These are phyloP conservation scores for Dromiciops gliroides DNA, from an alignment of 2,113 vertebrate genomes.

Conservation along the genomic window DNA sequence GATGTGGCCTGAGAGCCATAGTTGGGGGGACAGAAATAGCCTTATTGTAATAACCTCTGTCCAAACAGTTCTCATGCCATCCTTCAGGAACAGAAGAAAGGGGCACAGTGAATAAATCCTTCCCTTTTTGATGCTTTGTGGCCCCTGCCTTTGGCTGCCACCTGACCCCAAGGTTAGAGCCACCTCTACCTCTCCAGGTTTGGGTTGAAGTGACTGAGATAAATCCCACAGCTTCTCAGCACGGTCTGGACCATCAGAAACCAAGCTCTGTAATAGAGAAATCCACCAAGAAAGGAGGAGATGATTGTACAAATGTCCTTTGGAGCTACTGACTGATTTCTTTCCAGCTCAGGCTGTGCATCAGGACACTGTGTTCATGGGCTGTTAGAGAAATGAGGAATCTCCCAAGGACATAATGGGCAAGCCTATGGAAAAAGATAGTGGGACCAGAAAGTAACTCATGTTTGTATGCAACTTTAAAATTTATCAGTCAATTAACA, in stretches of 20 bases:
- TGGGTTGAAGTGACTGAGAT: not conserved
- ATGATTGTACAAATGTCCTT: not conserved
- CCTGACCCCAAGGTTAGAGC: not conserved
- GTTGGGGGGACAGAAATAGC: not conserved
- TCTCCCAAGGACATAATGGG: not conserved
- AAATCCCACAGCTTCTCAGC: not conserved
- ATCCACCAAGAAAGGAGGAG: not conserved
- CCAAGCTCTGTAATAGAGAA: not conserved
- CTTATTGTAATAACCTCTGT: not conserved
- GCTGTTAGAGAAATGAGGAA: not conserved
- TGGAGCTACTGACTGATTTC: not conserved
- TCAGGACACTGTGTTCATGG: not conserved
- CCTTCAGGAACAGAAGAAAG: not conserved
- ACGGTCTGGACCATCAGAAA: not conserved
- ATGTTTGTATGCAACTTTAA: not conserved
- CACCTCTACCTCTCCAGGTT: not conserved
- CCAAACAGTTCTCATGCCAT: not conserved
- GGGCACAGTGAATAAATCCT: not conserved
- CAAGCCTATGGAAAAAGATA: not conserved
- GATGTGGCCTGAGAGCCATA: not conserved
- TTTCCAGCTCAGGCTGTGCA: not conserved
- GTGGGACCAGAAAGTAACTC: not conserved
- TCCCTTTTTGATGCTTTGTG: not conserved
- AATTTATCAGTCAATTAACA: not conserved
- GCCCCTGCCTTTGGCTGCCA: not conserved